phyloP scores from a whole-genome alignment of 2,888 invertebrate species.

The Sepiola atlantica region DNA sequence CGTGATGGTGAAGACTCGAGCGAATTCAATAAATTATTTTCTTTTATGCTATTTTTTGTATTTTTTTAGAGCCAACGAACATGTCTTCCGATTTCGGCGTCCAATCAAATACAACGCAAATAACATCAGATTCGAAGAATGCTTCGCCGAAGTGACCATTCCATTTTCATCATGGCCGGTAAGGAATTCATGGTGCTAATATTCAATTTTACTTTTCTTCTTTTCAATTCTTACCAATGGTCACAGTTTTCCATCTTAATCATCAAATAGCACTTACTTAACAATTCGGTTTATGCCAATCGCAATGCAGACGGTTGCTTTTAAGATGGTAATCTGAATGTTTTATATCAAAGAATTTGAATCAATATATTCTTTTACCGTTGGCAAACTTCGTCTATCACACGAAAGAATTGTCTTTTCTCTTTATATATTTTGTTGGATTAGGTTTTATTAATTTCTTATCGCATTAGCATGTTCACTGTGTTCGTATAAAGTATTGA shows the following conservation, averaged over 20 bases:
- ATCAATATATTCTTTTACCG: too few species aligned
- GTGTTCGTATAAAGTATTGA: too few species aligned
- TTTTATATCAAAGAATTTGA: too few species aligned
- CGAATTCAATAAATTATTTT: neutral
- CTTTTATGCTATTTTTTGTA: neutral
- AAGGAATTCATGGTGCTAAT: slow-evolving; percentile 39
- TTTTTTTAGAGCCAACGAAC: slow-evolving; percentile 58
- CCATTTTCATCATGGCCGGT: slow-evolving; percentile 61
- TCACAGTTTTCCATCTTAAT: neutral
- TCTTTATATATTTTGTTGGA: too few species aligned
- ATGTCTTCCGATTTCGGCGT: slow-evolving; percentile 60
- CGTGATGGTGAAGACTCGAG: too few species aligned
- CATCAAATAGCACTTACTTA: neutral
- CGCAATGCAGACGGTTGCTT: too few species aligned
- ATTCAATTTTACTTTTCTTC: neutral
- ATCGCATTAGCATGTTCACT: too few species aligned
- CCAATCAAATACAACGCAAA: slow-evolving; percentile 59
- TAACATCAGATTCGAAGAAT: slow-evolving; percentile 54
- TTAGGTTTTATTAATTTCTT: too few species aligned
- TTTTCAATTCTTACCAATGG: neutral
- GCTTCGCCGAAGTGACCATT: slow-evolving; percentile 54
- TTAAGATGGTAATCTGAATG: too few species aligned
- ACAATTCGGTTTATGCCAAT: too few species aligned
- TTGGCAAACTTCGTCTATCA: too few species aligned
- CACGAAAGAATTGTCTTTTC: too few species aligned